Evolutionary conservation across 2,888 invertebrate species (phyloP), one percentile per base, ranked within the genome.

Genomic region (Selenia dentaria): DNA sequence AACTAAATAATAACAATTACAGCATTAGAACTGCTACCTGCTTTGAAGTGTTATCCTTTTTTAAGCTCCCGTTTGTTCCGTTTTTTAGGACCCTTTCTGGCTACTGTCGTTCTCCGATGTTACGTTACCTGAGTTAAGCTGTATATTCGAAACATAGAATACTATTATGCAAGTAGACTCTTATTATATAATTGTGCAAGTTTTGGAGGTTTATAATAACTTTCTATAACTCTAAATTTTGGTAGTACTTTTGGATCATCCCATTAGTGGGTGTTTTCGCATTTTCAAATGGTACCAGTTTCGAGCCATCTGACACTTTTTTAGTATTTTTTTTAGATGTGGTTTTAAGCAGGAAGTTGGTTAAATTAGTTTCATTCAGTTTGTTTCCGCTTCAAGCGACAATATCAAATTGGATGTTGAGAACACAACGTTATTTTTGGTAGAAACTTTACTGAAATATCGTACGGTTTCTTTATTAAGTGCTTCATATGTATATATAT

Each of bases 1-100:
- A 59, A 62, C 59, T 70, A 61, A 59, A 71, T 66, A 71, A 72
- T 68, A 71, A 67, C 50, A 73, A 63, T 62, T 59, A 62, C 37
- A 20, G 38, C 41, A 48, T 48, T 48, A 42, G 57, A 62, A 47
- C 41, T 53, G 64, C 73, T 82, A 80, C 80, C 80, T 81, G 60
- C 56, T 62, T 71, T 71, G 13, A 39, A 51, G 43, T 66, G 64
- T 51, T 57, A 34, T 57, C 46, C 45, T 60, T 66, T 72, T 65
- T 67, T 51, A 44, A 70, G 70, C 71, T 70, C 70, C 72, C 54
- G 59, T 54, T 54, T 35, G 40, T 40, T 50, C 33, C 27, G 49
- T 47, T 49, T 57, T 57, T 51, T 51, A 9, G 8, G 18, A 22
- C 12, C 22, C 8, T 33, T 40, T 34, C 20, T 46, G 35, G 27